A percentile compares a stretch with the other conserved stretches of the same genome.
Evolutionary conservation across 64 coral and sea anemone species (phyloP).

Genomic region (Stylophora pistillata): DNA sequence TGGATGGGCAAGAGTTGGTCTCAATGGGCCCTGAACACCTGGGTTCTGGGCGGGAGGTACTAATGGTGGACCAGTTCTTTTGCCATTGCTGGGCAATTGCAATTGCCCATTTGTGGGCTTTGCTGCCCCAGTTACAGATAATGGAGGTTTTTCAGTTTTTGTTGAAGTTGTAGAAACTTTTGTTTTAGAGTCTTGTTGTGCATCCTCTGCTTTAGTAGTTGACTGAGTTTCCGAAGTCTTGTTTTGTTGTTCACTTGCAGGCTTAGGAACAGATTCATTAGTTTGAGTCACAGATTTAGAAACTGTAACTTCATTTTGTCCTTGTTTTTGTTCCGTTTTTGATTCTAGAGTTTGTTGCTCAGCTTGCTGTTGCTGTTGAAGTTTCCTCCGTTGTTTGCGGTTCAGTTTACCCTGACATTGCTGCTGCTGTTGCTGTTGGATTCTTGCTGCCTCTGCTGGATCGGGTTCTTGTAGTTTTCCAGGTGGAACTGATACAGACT

Average conservation of each 20-base stretch:
- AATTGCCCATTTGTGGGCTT: slow-evolving; percentile 47
- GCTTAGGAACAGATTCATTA: slow-evolving; percentile 3
- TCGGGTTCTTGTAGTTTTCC: slow-evolving; percentile 64
- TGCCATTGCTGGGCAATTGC: slow-evolving; percentile 53
- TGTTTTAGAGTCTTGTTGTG: slow-evolving; percentile 40
- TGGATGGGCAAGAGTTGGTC: slow-evolving; percentile 67
- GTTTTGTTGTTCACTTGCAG: slow-evolving; percentile 24
- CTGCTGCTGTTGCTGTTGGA: slow-evolving; percentile 63
- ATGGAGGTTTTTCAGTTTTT: slow-evolving; percentile 21
- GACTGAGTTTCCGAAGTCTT: slow-evolving; percentile 12
- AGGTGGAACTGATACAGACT: slow-evolving; percentile 9
- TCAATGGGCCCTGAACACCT: slow-evolving; percentile 64
- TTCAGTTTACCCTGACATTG: slow-evolving; percentile 81
- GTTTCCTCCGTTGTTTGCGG: slow-evolving; percentile 92
- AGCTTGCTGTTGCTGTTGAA: slow-evolving; percentile 82
- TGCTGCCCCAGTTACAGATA: not conserved
- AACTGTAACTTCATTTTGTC: slow-evolving; percentile 13
- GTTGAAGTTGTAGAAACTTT: not conserved
- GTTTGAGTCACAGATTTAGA: slow-evolving; percentile 21
- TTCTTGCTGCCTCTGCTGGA: slow-evolving; percentile 69
- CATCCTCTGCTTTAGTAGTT: slow-evolving; percentile 41
- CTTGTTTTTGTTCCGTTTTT: slow-evolving; percentile 39
- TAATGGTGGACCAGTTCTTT: slow-evolving; percentile 58
- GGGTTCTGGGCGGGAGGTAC: slow-evolving; percentile 46
- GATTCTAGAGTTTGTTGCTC: slow-evolving; percentile 19